Evolutionary conservation across 2,797 vertebrate genomes (phyloP).

Genomic region (Melanotaenia pygmaea): DNA sequence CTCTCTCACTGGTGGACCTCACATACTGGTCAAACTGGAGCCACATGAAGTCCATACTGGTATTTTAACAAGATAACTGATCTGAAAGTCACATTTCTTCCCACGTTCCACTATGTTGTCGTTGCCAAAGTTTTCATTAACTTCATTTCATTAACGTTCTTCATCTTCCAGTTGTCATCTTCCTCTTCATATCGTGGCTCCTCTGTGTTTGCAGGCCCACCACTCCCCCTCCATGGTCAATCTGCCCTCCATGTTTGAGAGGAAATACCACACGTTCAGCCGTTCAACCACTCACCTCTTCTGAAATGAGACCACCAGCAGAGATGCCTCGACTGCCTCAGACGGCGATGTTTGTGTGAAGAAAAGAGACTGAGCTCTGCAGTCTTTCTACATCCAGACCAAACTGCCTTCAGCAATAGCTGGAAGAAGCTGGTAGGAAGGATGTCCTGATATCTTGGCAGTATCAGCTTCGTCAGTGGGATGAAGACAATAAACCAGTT

Average conservation of each 20-base stretch:
- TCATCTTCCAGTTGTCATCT: too few species aligned
- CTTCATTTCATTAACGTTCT: too few species aligned
- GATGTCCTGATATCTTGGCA: conserved; percentile 26
- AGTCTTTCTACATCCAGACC: not conserved
- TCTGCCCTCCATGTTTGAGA: conserved; percentile 91
- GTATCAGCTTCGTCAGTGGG: conserved; percentile 20
- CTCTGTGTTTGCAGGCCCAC: conserved; percentile 77
- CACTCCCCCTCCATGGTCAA: conserved; percentile 94
- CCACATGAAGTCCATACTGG: too few species aligned
- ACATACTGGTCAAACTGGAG: too few species aligned
- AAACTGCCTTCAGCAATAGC: not conserved
- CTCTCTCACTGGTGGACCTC: too few species aligned
- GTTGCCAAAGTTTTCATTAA: too few species aligned
- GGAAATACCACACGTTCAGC: conserved; percentile 94
- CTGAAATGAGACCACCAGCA: conserved; percentile 70
- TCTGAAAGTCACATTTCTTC: too few species aligned
- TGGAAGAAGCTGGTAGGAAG: not conserved
- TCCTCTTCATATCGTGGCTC: conserved; percentile 14
- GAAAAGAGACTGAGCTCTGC: not conserved
- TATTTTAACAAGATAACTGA: too few species aligned
- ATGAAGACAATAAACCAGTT: conserved; percentile 3
- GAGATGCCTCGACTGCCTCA: not conserved
- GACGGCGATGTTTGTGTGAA: too few species aligned
- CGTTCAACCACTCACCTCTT: conserved; percentile 94
- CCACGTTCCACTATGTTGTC: too few species aligned